Evolutionary conservation across 2,888 invertebrate genomes (phyloP).

Genomic region (Kryphioiulus occultus): DNA sequence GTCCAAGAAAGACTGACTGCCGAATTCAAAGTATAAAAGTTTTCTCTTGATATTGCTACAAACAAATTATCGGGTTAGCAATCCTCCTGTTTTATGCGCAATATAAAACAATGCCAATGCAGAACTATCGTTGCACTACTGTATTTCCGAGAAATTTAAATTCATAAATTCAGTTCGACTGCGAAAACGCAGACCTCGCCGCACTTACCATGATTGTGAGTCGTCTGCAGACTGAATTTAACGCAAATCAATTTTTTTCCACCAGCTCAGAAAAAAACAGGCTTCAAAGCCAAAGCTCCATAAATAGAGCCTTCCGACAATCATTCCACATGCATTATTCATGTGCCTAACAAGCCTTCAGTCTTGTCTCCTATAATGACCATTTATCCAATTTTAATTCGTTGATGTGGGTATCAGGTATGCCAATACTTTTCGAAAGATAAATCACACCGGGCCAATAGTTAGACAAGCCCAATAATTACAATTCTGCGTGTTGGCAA

Average conservation of each 20-base stretch:
- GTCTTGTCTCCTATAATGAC: conserved; percentile 14
- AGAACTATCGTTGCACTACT: background rate
- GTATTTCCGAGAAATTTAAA: background rate
- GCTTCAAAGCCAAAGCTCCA: background rate
- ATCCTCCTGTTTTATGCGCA: background rate
- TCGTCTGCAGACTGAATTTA: background rate
- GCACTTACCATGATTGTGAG: background rate
- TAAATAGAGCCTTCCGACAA: conserved; percentile 26
- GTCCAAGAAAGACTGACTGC: background rate
- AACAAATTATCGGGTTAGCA: background rate
- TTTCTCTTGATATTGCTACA: background rate
- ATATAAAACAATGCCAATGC: background rate
- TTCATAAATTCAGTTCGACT: background rate
- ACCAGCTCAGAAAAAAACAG: background rate
- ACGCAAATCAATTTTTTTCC: conserved; percentile 17
- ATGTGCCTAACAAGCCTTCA: conserved; percentile 20
- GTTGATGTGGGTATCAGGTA: conserved; percentile 35
- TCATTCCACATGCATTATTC: conserved; percentile 24
- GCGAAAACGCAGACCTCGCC: background rate
- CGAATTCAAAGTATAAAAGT: background rate
- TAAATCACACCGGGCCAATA: conserved; percentile 14
- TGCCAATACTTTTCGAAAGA: conserved; percentile 22
- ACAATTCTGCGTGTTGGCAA: conserved; percentile 12
- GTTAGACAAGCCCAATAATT: conserved; percentile 35
- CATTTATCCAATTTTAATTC: conserved; percentile 35